Evolutionary conservation across 2,888 invertebrate genomes (phyloP), one percentile per base, ranked within the genome.

Genomic region (Agrilus mali): DNA sequence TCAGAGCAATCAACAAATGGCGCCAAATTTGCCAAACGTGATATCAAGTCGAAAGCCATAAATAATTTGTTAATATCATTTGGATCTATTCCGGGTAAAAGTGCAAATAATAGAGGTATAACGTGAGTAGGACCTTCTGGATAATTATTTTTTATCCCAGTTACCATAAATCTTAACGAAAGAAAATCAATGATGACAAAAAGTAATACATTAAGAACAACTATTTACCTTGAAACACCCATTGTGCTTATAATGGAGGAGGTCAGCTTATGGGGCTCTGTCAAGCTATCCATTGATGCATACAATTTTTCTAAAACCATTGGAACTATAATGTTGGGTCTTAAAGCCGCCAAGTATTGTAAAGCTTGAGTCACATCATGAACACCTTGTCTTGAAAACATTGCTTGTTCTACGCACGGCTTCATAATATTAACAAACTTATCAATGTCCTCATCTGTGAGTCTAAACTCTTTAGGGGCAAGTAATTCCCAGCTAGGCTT

Each of bases 51-150:
- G 46, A 90, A 76, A 0, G 88, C 83, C 17, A 82, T 73, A 41
- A 82, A 68, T 17, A 81, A 81, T 63, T 86, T 86, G 50, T 77
- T 75, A 35, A 82, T 73, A 63, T 94, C 93, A 59, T 94, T 94
- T 0, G 88, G 82, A 63, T 94, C 94, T 36, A 95, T 82, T 12
- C 90, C 93, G 0, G 94, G 93, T 14, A 95, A 67, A 1, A 86
- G 73, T 1, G 82, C 79, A 60, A 85, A 75, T 12, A 94, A 69
- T 20, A 94, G 69, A 0, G 89, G 87, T 14, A 94, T 71, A 0
- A 90, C 80, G 56, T 90, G 86, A 0, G 78, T 76, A 4, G 84
- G 82, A 1, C 89, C 90, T 60, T 86, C 86, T 0, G 79, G 75
- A 59, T 78, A 86, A 12, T 69, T 72, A 6, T 70, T 66, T 27